These are phyloP conservation scores for Drosophila mojavensis DNA, from an alignment of 1,140 invertebrate genomes.

Conservation along the genomic window DNA sequence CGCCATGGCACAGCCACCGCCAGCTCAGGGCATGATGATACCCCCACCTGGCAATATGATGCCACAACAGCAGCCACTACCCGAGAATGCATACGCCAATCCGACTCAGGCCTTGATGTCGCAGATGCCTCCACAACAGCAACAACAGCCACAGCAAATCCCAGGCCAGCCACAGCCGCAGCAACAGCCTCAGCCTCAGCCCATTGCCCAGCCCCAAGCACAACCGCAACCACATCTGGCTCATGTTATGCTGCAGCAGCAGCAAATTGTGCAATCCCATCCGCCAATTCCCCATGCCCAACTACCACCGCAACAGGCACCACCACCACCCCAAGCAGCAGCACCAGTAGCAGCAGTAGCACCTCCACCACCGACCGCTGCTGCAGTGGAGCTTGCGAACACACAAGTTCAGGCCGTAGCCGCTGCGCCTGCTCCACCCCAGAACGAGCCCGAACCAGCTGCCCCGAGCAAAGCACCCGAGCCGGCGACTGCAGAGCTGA, in stretches of 20 bases:
- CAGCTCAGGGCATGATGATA: slow-evolving; percentile 77
- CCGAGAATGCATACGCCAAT: slow-evolving; percentile 38
- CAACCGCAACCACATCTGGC: slow-evolving; percentile 60
- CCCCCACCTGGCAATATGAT: slow-evolving; percentile 35
- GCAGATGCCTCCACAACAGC: slow-evolving; percentile 38
- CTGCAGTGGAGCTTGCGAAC: slow-evolving; percentile 62
- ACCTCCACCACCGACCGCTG: slow-evolving; percentile 78
- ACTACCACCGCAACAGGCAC: slow-evolving; percentile 49
- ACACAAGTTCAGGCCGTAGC: slow-evolving; percentile 68
- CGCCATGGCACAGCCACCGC: slow-evolving; percentile 40
- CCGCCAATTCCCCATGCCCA: slow-evolving; percentile 49
- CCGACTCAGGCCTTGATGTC: slow-evolving; percentile 38
- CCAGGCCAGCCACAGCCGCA: slow-evolving; percentile 14
- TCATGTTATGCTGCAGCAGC: slow-evolving; percentile 84
- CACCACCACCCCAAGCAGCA: slow-evolving; percentile 51
- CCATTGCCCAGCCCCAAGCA: slow-evolving; percentile 10
- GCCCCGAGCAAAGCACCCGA: slow-evolving; percentile 78
- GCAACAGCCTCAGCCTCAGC: slow-evolving; percentile 69
- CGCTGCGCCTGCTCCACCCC: slow-evolving; percentile 80
- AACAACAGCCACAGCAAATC: slow-evolving; percentile 50
- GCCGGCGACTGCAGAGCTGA: slow-evolving; percentile 88
- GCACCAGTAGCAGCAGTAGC: slow-evolving; percentile 76
- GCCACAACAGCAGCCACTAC: slow-evolving; percentile 30
- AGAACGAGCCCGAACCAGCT: slow-evolving; percentile 76
- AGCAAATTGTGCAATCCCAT: slow-evolving; percentile 70